Evolutionary conservation across 2,797 vertebrate genomes (phyloP), one percentile per base, ranked within the genome.

Genomic region (Euphonia xanthogaster): DNA sequence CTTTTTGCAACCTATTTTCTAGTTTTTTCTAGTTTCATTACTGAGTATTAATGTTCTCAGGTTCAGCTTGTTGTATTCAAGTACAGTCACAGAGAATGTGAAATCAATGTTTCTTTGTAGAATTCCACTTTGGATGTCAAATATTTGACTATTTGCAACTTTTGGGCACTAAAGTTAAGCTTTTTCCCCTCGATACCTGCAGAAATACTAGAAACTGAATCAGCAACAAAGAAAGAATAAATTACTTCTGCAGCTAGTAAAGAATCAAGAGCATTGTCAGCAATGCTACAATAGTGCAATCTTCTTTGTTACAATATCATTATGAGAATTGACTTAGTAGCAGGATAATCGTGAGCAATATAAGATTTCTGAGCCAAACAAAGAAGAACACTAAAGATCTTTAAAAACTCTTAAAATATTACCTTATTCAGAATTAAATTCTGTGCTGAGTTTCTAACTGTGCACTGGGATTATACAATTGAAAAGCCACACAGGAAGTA

Each of bases 21-120:
- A 42, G 7, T 67, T 86, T 90, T 90, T 79, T 44, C 72, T 40
- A 37, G 37, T 77, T 61, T 84, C 57, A 48, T 37, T 71, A 28
- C 30, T 72, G 45, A 80, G 17, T 53, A 81, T 66, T 85, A 79
- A 72, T 67, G 30, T 57, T 90, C n/a, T 88, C 45, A 89, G 31
- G 7, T 89, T 96, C 82, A 84, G 53, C 35, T 70, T 78, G 4
- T 13, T 47, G 23, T 37, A 82, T 68, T 94, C 68, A 88, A 93
- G 66, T 72, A 65, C 27, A 93, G 44, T 65, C 51, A 86, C 18
- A 89, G 14, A 79, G 84, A 74, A 86, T 70, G 54, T 44, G 25
- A 91, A 96, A 96, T 86, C 54, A 77, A 86, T 42, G 35, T 77
- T 93, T 48, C 62, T 87, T 93, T 78, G 76, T 72, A 76, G 21